phyloP scores from a whole-genome alignment of 2,797 vertebrate genomes.

The Sebastiscus tertius region DNA sequence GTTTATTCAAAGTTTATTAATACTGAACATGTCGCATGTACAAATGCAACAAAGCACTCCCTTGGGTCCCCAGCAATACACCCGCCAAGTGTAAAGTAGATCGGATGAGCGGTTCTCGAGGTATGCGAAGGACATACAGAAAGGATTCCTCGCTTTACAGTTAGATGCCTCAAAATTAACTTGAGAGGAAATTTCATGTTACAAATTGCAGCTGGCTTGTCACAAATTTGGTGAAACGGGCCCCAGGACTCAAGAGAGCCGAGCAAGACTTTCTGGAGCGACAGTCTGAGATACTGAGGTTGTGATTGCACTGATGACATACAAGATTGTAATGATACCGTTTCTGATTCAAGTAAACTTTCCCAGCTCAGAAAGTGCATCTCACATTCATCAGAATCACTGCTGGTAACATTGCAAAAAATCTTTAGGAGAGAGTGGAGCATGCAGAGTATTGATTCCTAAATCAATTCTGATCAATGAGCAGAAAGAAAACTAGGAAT shows the following conservation, averaged over 20 bases:
- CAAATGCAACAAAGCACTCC: too few species aligned
- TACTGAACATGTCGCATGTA: too few species aligned
- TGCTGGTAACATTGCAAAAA: background rate
- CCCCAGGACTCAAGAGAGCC: background rate
- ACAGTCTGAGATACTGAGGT: background rate
- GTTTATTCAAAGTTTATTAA: too few species aligned
- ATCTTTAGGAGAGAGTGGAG: background rate
- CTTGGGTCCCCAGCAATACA: too few species aligned
- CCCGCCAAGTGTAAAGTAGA: too few species aligned
- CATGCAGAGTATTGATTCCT: background rate
- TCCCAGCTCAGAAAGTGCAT: background rate
- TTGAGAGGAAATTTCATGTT: background rate
- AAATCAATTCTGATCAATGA: slow-evolving; percentile 39
- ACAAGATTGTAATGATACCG: background rate
- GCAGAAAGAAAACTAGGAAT: background rate
- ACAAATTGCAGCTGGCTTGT: background rate
- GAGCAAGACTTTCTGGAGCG: background rate
- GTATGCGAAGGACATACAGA: too few species aligned
- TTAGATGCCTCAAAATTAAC: background rate
- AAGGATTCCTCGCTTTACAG: too few species aligned
- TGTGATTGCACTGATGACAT: background rate
- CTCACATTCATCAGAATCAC: background rate
- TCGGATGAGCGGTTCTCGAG: too few species aligned
- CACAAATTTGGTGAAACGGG: background rate
- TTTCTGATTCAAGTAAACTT: background rate